Evolutionary conservation across 2,888 invertebrate genomes (phyloP).

Genomic region (Ephialtes manifestator): DNA sequence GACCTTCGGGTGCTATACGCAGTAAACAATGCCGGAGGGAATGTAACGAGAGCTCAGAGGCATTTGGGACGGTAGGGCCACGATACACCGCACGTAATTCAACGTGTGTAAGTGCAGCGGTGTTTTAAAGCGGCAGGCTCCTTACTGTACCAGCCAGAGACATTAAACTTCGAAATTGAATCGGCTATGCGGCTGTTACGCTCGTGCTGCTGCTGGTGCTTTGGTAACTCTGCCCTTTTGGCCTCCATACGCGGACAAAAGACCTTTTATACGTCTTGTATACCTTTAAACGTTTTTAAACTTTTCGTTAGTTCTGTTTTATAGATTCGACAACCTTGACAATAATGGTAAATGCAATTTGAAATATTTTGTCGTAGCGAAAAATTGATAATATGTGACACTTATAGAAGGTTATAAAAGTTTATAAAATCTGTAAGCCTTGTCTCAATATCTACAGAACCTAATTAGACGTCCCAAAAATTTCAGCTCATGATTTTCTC

Average conservation of each 20-base stretch:
- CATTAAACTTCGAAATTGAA: constrained; percentile 73
- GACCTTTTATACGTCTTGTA: constrained; percentile 22
- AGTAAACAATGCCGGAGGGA: constrained; percentile 70
- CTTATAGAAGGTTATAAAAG: too few species aligned
- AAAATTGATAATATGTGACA: too few species aligned
- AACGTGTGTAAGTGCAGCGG: constrained; percentile 48
- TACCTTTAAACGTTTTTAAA: not conserved
- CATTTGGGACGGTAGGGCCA: constrained; percentile 47
- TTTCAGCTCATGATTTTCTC: too few species aligned
- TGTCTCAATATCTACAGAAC: too few species aligned
- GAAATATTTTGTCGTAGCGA: not conserved
- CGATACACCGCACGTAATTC: constrained; percentile 37
- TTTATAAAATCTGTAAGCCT: too few species aligned
- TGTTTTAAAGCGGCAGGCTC: constrained; percentile 39
- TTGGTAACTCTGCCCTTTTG: constrained; percentile 60
- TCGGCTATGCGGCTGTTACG: constrained; percentile 42
- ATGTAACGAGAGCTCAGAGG: constrained; percentile 71
- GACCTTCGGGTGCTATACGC: constrained; percentile 43
- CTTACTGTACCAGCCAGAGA: constrained; percentile 63
- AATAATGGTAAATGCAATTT: not conserved
- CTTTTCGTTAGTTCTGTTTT: not conserved
- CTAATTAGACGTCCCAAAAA: too few species aligned
- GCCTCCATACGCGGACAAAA: constrained; percentile 59
- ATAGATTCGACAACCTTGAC: not conserved
- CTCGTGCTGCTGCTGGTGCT: constrained; percentile 28